A percentile compares a stretch with the other conserved stretches of the same genome.
Evolutionary conservation across 2,113 vertebrate genomes (phyloP).

Genomic region (Bettongia penicillata): DNA sequence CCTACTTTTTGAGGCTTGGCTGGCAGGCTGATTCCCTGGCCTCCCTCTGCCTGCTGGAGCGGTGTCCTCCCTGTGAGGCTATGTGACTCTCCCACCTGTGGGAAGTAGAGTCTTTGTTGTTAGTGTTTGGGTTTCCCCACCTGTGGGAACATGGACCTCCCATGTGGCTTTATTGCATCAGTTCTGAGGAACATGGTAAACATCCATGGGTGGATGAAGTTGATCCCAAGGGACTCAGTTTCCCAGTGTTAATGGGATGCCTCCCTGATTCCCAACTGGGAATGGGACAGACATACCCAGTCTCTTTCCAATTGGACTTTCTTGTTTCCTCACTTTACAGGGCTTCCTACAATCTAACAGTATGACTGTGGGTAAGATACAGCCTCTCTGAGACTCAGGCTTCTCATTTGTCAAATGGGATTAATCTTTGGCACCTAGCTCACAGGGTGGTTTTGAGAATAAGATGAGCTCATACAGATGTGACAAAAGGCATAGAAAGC

Average conservation of each 20-base stretch:
- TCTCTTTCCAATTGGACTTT: not conserved
- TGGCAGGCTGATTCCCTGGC: not conserved
- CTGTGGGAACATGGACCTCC: not conserved
- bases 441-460: not conserved
- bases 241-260: not conserved
- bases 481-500: not conserved
- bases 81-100: no score
- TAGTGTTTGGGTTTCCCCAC: not conserved
- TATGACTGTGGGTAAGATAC: not conserved
- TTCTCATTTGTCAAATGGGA: not conserved
- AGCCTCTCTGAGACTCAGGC: not conserved
- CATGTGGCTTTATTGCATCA: not conserved
- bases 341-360: not conserved
- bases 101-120: not conserved
- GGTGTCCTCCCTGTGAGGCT: not conserved
- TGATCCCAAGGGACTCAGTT: not conserved
- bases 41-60: not conserved
- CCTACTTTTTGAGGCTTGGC: not conserved
- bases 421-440: not conserved
- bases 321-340: not conserved
- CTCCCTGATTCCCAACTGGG: not conserved
- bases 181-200: not conserved
- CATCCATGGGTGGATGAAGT: not conserved
- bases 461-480: not conserved
- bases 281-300: not conserved